Conservation (phyloP, 1,140 invertebrate species). For the Drosophila repletoides region DNA sequence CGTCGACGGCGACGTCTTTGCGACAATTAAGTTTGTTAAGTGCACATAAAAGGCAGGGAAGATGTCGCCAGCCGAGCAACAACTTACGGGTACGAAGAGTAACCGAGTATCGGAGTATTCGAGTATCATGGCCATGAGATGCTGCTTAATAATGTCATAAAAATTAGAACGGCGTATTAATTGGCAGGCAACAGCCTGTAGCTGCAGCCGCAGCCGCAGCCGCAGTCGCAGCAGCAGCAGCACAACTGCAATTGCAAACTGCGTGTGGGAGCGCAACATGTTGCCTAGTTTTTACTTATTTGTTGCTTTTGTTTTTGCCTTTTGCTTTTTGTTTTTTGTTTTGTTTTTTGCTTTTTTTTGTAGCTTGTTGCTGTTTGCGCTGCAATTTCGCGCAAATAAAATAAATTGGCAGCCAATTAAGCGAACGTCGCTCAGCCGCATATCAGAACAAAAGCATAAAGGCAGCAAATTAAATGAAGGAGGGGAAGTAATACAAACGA, state of each 20-base stretch:
- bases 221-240: not conserved
- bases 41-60: conserved; percentile 72
- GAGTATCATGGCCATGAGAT: conserved; percentile 52
- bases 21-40: conserved; percentile 78
- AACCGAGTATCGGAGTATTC: too few relatives aligned
- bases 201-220: conserved; percentile 17
- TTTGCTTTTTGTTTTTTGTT: conserved; percentile 24
- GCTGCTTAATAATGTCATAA: conserved; percentile 81
- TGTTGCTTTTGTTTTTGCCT: conserved; percentile 4
- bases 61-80: conserved; percentile 56
- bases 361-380: conserved; percentile 40
- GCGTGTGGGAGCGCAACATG: conserved; percentile 77
- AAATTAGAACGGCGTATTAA: conserved; percentile 81
- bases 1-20: conserved; percentile 17
- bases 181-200: conserved; percentile 48
- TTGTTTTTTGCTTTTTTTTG: conserved; percentile 13
- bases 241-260: conserved; percentile 44
- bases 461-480: conserved; percentile 70
- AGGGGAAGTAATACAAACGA: conserved; percentile 2
- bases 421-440: conserved; percentile 58
- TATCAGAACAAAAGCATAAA: conserved; percentile 79
- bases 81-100: conserved; percentile 14
- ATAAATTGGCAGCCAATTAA: conserved; percentile 81
- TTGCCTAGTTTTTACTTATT: conserved; percentile 54
- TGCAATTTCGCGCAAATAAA: conserved; percentile 80